Base-by-base conservation (phyloP, 2,113 vertebrate species). In the Nycticryphes semicollaris region DNA sequence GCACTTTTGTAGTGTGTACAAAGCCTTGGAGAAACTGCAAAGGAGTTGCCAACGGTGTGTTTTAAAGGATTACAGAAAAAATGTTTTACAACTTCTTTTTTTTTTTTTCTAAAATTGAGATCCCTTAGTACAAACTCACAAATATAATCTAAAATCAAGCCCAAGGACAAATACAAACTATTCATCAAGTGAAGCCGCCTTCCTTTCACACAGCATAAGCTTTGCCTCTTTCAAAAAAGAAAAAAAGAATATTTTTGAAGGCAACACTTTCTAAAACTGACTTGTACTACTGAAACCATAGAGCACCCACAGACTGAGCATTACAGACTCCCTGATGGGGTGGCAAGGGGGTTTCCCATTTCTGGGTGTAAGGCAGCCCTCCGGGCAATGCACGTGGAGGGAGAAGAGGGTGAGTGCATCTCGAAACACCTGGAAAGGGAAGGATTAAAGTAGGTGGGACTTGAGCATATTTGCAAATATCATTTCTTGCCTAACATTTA, bases 401-500 rank as follows among this genome's bases (percentile, higher is more conserved):
- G 37, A 84, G 53, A 53, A 35, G 53, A 87, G 84, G 73, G 90
- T 69, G 95, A 80, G 84, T 76, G 92, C 66, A 0, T 22, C 80
- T 81, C 16, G 24, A 37, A 92, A 81, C 76, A 31, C 89, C 62
- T 72, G 4, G 54, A 57, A 89, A 87, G 74, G 57, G 57, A 41
- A 35, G 25, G 66, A 60, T 72, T 31, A 45, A 79, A 87, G 69
- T 2, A 69, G 80, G 92, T 92, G 90, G 86, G 91, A 94, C 92
- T 92, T 89, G 92, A 95, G 91, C 86, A 13, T 73, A 82, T 93
- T 95, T 79, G 80, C 94, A 62, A 84, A 72, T 27, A 92, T 95
- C 24, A 87, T 96, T 92, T 97, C 92, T 96, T 97, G 96, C 96
- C 96, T 97, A 97, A 96, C 35, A 68, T 96, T 93, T 91, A 72